phyloP scores from a whole-genome alignment of 2,797 vertebrate genomes.

The Amblyraja radiata region DNA sequence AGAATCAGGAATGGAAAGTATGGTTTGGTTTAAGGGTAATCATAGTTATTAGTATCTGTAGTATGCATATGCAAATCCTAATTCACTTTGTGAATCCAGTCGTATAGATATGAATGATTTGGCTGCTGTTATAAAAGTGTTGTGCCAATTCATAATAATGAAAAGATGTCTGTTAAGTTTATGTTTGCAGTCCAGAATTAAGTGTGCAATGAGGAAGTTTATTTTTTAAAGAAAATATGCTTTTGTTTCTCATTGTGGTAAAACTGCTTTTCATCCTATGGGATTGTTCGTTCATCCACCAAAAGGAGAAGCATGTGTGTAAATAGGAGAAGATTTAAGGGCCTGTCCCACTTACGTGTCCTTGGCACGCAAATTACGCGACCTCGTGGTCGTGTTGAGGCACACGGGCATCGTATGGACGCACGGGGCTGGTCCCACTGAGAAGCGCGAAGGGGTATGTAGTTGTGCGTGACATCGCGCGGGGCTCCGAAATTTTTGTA shows the following conservation, averaged over 20 bases:
- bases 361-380: too few species aligned
- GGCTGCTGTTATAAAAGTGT: background rate
- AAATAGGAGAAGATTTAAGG: background rate
- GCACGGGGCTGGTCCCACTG: too few species aligned
- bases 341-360: too few species aligned
- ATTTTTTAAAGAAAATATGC: background rate
- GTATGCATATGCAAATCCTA: background rate
- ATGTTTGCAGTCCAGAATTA: background rate
- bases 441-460: too few species aligned
- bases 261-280: background rate
- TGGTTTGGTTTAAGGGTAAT: background rate
- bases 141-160: background rate
- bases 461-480: too few species aligned
- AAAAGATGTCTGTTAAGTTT: background rate
- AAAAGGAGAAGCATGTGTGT: too few species aligned
- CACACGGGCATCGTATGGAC: too few species aligned
- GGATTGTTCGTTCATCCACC: background rate
- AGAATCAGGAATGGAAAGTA: background rate
- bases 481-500: too few species aligned
- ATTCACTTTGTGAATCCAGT: constrained; percentile 17
- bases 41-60: background rate
- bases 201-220: background rate
- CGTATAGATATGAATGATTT: background rate
- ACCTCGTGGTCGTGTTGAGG: too few species aligned
- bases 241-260: background rate